phyloP scores from a whole-genome alignment of 1,140 invertebrate species.

The Helicoverpa armigera region DNA sequence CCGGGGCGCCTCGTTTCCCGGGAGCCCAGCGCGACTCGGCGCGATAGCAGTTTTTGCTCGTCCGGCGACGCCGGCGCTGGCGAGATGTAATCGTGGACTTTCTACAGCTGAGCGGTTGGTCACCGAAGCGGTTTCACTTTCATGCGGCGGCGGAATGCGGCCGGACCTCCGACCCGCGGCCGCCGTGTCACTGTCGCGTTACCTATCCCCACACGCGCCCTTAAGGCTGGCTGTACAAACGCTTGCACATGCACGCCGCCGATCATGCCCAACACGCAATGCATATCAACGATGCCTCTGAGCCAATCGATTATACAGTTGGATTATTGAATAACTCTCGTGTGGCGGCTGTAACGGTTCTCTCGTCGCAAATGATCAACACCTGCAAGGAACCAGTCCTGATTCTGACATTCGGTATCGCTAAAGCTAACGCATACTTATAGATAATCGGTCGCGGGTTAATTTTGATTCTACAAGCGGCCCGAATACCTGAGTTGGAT shows the following conservation, averaged over 20 bases:
- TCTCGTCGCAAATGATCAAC: not conserved
- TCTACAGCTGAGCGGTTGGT: conserved; percentile 79
- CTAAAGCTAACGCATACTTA: conserved; percentile 3
- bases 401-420: conserved; percentile 24
- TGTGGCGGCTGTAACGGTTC: conserved; percentile 42
- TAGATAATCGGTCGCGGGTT: conserved; percentile 60
- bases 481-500: conserved; percentile 75
- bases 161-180: conserved; percentile 80
- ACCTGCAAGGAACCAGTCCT: not conserved
- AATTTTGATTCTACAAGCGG: conserved; percentile 73
- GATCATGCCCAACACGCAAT: conserved; percentile 59
- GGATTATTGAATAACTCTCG: conserved; percentile 52
- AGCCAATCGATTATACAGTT: conserved; percentile 50
- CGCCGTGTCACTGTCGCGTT: conserved; percentile 63
- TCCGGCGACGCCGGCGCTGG: conserved; percentile 66
- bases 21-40: conserved; percentile 61
- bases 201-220: conserved; percentile 50
- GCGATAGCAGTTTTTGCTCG: conserved; percentile 79
- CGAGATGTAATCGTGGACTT: conserved; percentile 84
- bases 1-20: conserved; percentile 72
- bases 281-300: conserved; percentile 59
- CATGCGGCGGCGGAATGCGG: conserved; percentile 79
- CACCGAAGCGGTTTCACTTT: conserved; percentile 82
- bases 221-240: conserved; percentile 36
- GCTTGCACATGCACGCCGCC: conserved; percentile 44